Base-by-base conservation (phyloP, 2,797 vertebrate genomes). In the Basileuterus tristriatus region DNA sequence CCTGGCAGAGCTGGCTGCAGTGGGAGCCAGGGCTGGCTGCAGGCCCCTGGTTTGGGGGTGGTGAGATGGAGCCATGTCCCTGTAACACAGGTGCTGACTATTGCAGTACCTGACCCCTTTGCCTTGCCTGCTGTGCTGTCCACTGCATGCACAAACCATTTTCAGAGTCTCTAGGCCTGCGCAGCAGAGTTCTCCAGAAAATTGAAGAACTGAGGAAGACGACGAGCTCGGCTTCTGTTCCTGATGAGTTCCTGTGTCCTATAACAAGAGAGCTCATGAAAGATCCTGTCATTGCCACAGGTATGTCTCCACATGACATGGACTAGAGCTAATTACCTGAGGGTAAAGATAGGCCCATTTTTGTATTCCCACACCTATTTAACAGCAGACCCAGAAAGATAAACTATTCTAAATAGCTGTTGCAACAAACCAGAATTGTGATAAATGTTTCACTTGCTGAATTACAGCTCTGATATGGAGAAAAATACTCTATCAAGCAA, bases 191-290 rank as follows among this genome's bases (percentile, higher is more conserved):
- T 70, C 89, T 99, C 83, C 98, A 98, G 95, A 99, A 98, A 89
- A 98, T 99, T 47, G 98, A 99, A 93, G 98, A 99, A 74, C 96
- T 99, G 68, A 98, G 97, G 97, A 96, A 77, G 90, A 97, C 97
- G 16, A 44, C 9, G 43, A 85, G 60, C 41, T 96, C 98, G 0
- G 90, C 96, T 78, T 98, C 98, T 88, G 96, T 96, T 94, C 99
- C 99, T 32, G 99, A 99, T 83, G 99, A 99, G 97, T 99, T 99
- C 94, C 96, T 99, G 55, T 99, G 99, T 95, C 99, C 99, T 23
- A 99, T 99, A 97, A 99, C 99, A 52, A 98, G 98, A 77, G 99
- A 99, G 95, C 96, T 99, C 43, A 99, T 99, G 99, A 98, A 97
- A 71, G 98, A 99, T 24, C 99, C 99, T 2, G 98, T 99, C 96